These are phyloP conservation scores for Yoshiicerus persimilis DNA, from an alignment of 1,140 invertebrate species.

Conservation along the genomic window DNA sequence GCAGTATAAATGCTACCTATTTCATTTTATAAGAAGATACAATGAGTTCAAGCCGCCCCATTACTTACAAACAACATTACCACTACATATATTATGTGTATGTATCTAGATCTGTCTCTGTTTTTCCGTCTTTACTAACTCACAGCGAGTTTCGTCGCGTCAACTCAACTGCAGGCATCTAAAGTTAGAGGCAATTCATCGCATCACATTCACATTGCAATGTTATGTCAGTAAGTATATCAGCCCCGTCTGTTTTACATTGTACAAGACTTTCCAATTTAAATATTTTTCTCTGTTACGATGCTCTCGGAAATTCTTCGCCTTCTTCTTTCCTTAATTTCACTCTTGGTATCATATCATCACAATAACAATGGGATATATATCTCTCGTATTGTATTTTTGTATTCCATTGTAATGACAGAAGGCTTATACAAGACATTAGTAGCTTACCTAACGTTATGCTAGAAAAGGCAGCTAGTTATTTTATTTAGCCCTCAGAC, in stretches of 20 bases:
- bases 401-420: constrained; percentile 16
- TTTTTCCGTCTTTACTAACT: background rate
- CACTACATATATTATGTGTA: background rate
- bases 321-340: constrained; percentile 6
- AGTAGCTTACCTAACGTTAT: background rate
- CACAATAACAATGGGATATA: constrained; percentile 17
- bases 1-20: background rate
- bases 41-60: constrained; percentile 1
- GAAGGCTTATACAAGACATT: background rate
- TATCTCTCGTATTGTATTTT: constrained; percentile 9
- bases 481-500: background rate
- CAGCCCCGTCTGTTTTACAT: constrained; percentile 7
- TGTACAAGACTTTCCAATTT: constrained; percentile 40
- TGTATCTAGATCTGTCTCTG: background rate
- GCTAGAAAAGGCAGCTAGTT: background rate
- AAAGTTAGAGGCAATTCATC: constrained; percentile 20
- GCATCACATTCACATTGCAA: constrained; percentile 14
- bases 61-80: background rate
- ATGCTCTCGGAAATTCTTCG: constrained; percentile 12
- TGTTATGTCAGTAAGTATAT: constrained; percentile 20
- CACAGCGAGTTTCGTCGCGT: background rate
- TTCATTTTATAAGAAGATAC: background rate
- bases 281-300: constrained; percentile 39
- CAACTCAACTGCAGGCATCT: background rate
- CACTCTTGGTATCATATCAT: constrained; percentile 19